Evolutionary conservation across 2,888 invertebrate genomes (phyloP), one percentile per base, ranked within the genome.

Genomic region (Glomeris marginata): DNA sequence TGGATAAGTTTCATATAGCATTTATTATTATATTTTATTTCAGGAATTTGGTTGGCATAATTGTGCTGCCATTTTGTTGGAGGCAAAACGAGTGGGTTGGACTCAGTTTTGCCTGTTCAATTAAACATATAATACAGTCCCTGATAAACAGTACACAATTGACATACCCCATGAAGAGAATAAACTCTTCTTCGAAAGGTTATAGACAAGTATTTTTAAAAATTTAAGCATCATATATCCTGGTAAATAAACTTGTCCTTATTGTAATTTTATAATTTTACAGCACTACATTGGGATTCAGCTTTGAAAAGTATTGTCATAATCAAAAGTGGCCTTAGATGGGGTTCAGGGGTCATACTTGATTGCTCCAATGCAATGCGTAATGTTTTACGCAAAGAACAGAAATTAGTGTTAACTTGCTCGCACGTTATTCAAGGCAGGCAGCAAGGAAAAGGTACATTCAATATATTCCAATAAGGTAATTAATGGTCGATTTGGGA

Each of bases 21-120:
- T n/a, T n/a, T n/a, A n/a, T n/a, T n/a, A n/a, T n/a, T n/a, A n/a
- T 38, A 38, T 38, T 18, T 16, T 3, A 38, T 33, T 33, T 16
- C 16, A 41, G 41, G 16, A 22, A 48, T 33, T 13, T 48, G 6
- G 35, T 41, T 16, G 48, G 48, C n/a, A 21, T 48, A 28, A 33
- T 48, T 15, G 35, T 48, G 13, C 41, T 41, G 13, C 48, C 48
- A 20, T 48, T 48, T 41, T 48, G 48, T 41, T 48, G 48, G 48
- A 4, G 48, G 22, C 48, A 48, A 20, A 48, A 48, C 20, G 48
- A 48, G 22, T 48, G 48, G 48, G 48, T 48, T n/a, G 48, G 48
- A 1, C 33, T 48, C 10, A 48, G 41, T 11, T 48, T 48, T 41
- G 48, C 15, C 13, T 22, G 35, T 35, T 36, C 35, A 13, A 28